Base-by-base conservation (phyloP, 1,140 invertebrate species). In the Centruroides sculpturatus region DNA sequence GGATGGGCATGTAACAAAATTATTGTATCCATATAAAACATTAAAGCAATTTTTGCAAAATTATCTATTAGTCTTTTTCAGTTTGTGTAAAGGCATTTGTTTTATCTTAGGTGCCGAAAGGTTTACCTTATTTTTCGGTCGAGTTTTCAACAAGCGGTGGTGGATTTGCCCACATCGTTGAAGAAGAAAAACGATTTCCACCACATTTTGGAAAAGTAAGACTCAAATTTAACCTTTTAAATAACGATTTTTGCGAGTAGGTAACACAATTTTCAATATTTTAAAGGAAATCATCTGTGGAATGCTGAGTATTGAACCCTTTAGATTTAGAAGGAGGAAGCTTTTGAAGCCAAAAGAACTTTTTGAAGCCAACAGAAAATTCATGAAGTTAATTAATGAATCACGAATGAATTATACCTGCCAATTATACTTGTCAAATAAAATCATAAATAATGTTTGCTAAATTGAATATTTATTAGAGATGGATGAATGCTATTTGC, bases 141-240 rank as follows among this genome's bases (percentile, higher is more conserved):
- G 83, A 92, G 74, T 98, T 98, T 80, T 93, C 89, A 41, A 59
- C 72, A 7, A 81, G 91, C 56, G 80, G 81, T 50, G n/a, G n/a
- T n/a, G 95, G 95, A 4, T 98, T 87, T 77, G 94, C 91, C 60
- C 94, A 98, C 77, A 87, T 97, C 1, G 94, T 98, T 69, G 95
- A 98, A 77, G 89, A 98, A 76, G 87, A 93, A 72, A 76, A 82
- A 60, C 70, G 82, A 46, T 98, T 98, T 76, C 87, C 92, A 0
- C 75, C 71, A 53, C 88, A 90, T 77, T 98, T 98, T 83, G 93
- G 88, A 49, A 84, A 90, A 78, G 91, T 89, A 75, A 69, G 71
- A 23, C 55, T 63, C 11, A 51, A 66, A 34, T 58, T 5, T 47
- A 34, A 47, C 23, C 2, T 23, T 23, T 23, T 23, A 23, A 23